Base-by-base conservation (phyloP, 2,797 vertebrate genomes). In the Phoxinus dragarum region DNA sequence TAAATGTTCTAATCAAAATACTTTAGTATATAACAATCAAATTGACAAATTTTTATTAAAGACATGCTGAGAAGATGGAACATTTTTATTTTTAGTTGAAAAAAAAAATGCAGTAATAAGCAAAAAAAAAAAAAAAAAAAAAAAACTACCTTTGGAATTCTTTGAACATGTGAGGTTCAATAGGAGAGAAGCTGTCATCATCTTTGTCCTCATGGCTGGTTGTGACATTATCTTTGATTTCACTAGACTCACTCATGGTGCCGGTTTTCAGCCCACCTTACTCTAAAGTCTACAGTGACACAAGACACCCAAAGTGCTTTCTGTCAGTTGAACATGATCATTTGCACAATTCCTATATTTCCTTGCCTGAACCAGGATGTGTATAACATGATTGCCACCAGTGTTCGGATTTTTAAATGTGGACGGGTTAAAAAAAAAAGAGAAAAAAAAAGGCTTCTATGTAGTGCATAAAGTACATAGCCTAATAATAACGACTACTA, bases 191-290 rank as follows among this genome's bases (percentile, higher is more conserved):
- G 6, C 27, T 52, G 31, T 12, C 38, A 21, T 21, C 8, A 2
- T 47, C 71, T 59, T 66, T 11, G 5, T 71, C 40, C 19, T 38
- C n/a, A 5, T 6, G 9, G 31, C 17, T 21, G 34, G 47, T n/a
- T 27, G 68, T 31, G 14, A 34, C 56, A 2, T 67, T 19, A 36
- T 80, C 34, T 34, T n/a, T 36, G 34, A 8, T 6, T 23, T 52
- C 21, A 44, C 68, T 21, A 34, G n/a, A 72, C n/a, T 59, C 52
- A 44, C 52, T 31, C 80, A 82, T 82, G 49, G 36, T 23, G 40
- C 21, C 1, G 3, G 11, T 71, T 38, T 44, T 11, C 67, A 23
- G 17, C 36, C 27, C 9, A 14, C 8, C 1, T 73, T 34, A 49
- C 47, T 49, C 42, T 14, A 42, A n/a, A 42, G 19, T 40, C 36